These are phyloP conservation scores for Lasiurus borealis DNA, from an alignment of 2,113 vertebrate species.

Conservation along the genomic window DNA sequence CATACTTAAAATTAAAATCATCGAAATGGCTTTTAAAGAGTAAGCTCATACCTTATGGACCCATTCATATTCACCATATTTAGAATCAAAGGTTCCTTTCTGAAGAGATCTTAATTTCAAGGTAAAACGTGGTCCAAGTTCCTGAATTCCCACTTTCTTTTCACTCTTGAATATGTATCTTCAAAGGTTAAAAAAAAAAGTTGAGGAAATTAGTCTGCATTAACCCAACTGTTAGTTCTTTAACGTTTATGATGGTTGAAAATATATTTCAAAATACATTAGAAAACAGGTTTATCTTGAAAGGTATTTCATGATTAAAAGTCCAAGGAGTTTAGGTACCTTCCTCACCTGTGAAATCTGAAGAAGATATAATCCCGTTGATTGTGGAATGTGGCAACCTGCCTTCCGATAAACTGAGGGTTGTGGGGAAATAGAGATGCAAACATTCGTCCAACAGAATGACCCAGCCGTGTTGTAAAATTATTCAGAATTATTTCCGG, in stretches of 20 bases:
- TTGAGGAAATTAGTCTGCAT: slow-evolving; percentile 17
- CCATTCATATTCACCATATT: slow-evolving; percentile 99
- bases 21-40: slow-evolving; percentile 2
- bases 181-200: slow-evolving; percentile 42
- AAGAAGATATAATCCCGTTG: slow-evolving; percentile 99
- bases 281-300: slow-evolving; percentile 10
- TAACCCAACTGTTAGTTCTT: background rate
- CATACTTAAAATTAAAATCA: background rate
- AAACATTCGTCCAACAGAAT: slow-evolving; percentile 94
- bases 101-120: slow-evolving; percentile 97
- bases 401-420: slow-evolving; percentile 96
- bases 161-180: slow-evolving; percentile 98
- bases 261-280: background rate
- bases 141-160: slow-evolving; percentile 98
- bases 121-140: slow-evolving; percentile 98
- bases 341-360: slow-evolving; percentile 95
- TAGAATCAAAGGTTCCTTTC: slow-evolving; percentile 99
- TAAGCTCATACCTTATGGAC: slow-evolving; percentile 94
- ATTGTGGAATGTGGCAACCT: slow-evolving; percentile 99
- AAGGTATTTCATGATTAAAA: slow-evolving; percentile 39
- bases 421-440: slow-evolving; percentile 97
- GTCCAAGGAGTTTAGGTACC: background rate
- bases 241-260: background rate
- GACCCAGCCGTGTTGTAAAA: slow-evolving; percentile 96
- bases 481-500: slow-evolving; percentile 98